A percentile compares a stretch with the other conserved stretches of the same genome.
Conservation (phyloP, 2,888 invertebrate genomes). For the Parelbella ahira region DNA sequence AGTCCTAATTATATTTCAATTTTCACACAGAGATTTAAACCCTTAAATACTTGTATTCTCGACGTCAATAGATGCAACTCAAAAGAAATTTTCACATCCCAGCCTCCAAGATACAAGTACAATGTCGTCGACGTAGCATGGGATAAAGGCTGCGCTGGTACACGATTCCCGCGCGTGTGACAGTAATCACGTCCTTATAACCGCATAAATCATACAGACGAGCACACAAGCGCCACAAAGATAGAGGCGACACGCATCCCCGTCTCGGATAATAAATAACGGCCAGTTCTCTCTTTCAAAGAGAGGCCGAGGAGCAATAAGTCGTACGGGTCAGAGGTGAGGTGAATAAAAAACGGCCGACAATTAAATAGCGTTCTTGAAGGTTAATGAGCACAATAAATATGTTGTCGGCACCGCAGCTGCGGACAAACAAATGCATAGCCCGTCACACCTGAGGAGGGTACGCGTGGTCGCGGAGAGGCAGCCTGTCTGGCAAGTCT, state of each 20-base stretch:
- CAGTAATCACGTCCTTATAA: slow-evolving; percentile 72
- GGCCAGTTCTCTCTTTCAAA: slow-evolving; percentile 77
- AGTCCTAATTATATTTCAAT: too few relatives aligned
- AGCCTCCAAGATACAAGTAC: slow-evolving; percentile 1
- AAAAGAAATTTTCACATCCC: slow-evolving; percentile 13
- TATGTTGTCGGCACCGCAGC: slow-evolving; percentile 80
- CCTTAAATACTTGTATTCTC: too few relatives aligned
- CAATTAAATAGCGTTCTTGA: slow-evolving; percentile 81
- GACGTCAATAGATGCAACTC: too few relatives aligned
- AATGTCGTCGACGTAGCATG: slow-evolving; percentile 12
- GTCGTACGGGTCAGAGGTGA: slow-evolving; percentile 79
- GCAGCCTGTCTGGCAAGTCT: slow-evolving; percentile 63
- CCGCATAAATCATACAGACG: slow-evolving; percentile 70
- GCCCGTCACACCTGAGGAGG: slow-evolving; percentile 71
- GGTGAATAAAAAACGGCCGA: slow-evolving; percentile 80
- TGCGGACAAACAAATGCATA: slow-evolving; percentile 76
- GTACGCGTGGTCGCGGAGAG: slow-evolving; percentile 38
- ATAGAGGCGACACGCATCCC: slow-evolving; percentile 73
- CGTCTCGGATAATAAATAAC: slow-evolving; percentile 74
- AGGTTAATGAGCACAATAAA: slow-evolving; percentile 81
- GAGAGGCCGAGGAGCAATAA: slow-evolving; percentile 76
- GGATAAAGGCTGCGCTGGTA: slow-evolving; percentile 24
- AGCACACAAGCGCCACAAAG: slow-evolving; percentile 74
- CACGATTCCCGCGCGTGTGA: slow-evolving; percentile 48
- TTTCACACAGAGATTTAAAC: too few relatives aligned